Conservation (phyloP, 2,888 invertebrate genomes). For the Volucella inflata region DNA sequence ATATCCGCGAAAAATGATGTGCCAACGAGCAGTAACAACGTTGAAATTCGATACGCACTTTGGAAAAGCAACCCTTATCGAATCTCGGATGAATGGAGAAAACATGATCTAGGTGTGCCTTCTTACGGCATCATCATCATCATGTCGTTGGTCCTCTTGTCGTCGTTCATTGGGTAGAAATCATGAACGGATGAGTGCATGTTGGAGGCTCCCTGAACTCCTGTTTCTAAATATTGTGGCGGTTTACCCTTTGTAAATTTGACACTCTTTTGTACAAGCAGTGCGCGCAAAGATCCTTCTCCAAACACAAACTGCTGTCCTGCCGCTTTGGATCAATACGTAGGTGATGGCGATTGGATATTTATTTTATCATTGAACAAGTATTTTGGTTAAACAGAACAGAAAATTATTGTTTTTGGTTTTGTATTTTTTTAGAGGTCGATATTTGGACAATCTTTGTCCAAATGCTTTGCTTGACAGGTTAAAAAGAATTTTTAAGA, state of each 20-base stretch:
- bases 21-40: conserved; percentile 54
- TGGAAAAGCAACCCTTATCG: conserved; percentile 71
- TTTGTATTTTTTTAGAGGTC: no score
- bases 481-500: no score
- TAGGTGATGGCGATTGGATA: conserved; percentile 24
- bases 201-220: conserved; percentile 68
- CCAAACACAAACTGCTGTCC: conserved; percentile 37
- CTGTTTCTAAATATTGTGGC: conserved; percentile 73
- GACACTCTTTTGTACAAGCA: conserved; percentile 69
- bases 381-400: conserved; percentile 10
- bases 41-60: conserved; percentile 65
- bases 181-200: conserved; percentile 56
- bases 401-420: no score
- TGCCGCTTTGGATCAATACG: conserved; percentile 43
- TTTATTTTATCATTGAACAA: conserved; percentile 23
- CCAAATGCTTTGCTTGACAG: no score
- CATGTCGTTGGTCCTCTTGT: conserved; percentile 16
- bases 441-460: no score
- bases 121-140: conserved; percentile 73
- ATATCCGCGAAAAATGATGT: conserved; percentile 69
- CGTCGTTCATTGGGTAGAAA: conserved; percentile 49
- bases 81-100: conserved; percentile 72
- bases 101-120: conserved; percentile 76
- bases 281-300: conserved; percentile 53
- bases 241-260: conserved; percentile 73